Conservation (phyloP, 1,140 invertebrate genomes). For the Adoxophyes honmai region DNA sequence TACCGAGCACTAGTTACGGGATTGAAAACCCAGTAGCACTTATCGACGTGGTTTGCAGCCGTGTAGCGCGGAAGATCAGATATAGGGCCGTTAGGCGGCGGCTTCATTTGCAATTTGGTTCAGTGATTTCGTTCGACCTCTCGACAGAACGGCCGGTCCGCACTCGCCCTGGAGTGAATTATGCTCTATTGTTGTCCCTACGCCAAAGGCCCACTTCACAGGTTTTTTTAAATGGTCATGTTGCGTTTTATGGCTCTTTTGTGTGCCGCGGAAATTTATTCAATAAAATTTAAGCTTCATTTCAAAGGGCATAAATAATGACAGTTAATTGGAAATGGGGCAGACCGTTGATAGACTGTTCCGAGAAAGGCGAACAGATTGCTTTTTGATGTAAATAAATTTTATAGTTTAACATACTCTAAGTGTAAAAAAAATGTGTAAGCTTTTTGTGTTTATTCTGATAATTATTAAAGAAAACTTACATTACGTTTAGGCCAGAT, state of each 20-base stretch:
- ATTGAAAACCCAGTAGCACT: not conserved
- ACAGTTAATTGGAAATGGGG: no score
- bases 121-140: constrained; percentile 48
- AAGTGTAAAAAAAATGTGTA: no score
- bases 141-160: constrained; percentile 23
- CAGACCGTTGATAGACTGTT: no score
- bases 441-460: no score
- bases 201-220: constrained; percentile 21
- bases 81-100: constrained; percentile 15
- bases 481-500: no score
- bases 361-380: no score
- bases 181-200: constrained; percentile 47
- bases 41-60: not conserved
- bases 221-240: not conserved
- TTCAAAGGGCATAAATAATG: no score
- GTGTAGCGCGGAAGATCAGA: constrained; percentile 6
- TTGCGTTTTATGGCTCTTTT: not conserved
- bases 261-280: no score
- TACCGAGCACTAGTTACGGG: constrained; percentile 4
- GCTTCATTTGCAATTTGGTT: constrained; percentile 46
- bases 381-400: no score
- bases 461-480: no score
- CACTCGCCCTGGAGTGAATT: constrained; percentile 37
- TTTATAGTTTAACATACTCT: no score
- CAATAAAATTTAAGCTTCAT: no score